Conservation (phyloP, 2,113 vertebrate genomes). For the Oreotrochilus melanogaster region DNA sequence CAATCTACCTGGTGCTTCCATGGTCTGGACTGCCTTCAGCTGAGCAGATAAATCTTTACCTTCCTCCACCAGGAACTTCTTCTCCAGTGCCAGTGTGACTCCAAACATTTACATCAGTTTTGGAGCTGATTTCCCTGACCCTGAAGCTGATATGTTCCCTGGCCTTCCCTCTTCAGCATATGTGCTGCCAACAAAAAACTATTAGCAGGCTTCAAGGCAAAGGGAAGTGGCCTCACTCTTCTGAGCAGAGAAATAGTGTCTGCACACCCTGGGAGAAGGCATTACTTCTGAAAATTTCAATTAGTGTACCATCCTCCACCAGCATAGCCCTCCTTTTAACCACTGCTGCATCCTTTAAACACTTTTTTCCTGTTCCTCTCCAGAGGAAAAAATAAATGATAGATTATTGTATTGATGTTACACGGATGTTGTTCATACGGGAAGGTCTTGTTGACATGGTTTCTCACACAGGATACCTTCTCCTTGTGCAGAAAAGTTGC, state of each 20-base stretch:
- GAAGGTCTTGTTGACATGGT: constrained; percentile 19
- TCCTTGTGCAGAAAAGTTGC: not conserved
- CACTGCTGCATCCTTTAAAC: not conserved
- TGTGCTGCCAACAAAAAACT: not conserved
- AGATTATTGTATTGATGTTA: constrained; percentile 35
- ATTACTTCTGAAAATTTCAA: not conserved
- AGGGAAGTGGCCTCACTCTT: not conserved
- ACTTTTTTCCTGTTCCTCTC: constrained; percentile 43
- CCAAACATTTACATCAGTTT: not conserved
- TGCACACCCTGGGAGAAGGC: not conserved
- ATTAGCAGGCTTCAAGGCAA: not conserved
- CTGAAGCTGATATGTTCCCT: not conserved
- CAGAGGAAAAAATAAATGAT: constrained; percentile 50
- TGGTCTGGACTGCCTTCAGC: not conserved
- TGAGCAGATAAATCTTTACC: not conserved
- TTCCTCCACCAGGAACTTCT: not conserved
- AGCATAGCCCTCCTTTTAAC: not conserved
- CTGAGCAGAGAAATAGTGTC: not conserved
- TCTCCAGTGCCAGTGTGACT: not conserved
- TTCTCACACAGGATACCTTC: not conserved
- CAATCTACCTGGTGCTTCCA: not conserved
- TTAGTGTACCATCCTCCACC: not conserved
- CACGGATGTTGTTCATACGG: not conserved
- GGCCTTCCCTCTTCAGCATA: not conserved
- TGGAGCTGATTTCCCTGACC: not conserved